Conservation (phyloP, 1,140 invertebrate species). For the Drosophila lowei region DNA sequence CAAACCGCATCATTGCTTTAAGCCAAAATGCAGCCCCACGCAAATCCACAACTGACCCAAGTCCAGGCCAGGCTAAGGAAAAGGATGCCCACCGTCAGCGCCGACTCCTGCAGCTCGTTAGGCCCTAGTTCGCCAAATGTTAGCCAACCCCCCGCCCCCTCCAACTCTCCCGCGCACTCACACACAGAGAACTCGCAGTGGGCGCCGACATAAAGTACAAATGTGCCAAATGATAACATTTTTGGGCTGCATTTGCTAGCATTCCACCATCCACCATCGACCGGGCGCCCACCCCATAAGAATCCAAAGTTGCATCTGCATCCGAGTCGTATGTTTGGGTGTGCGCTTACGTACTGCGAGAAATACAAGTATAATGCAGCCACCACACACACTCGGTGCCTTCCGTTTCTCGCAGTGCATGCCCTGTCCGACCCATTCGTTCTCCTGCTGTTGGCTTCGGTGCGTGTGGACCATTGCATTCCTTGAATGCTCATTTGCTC, state of each 20-base stretch:
- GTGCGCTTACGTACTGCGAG: no score
- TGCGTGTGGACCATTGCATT: slow-evolving; percentile 64
- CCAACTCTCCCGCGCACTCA: neutral
- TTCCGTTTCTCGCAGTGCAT: slow-evolving; percentile 7
- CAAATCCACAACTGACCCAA: slow-evolving; percentile 18
- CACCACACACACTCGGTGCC: no score
- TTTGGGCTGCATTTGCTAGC: slow-evolving; percentile 31
- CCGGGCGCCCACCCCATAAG: neutral
- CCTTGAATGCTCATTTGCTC: slow-evolving; percentile 72
- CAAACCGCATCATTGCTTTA: slow-evolving; percentile 21
- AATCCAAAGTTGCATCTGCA: slow-evolving; percentile 36
- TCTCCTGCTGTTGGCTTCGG: slow-evolving; percentile 18
- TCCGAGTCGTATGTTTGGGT: neutral
- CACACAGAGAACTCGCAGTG: neutral
- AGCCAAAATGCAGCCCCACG: slow-evolving; percentile 16
- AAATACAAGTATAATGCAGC: no score
- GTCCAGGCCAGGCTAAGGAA: slow-evolving; percentile 16
- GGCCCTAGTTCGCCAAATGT: slow-evolving; percentile 8
- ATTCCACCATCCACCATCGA: slow-evolving; percentile 3
- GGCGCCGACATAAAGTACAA: slow-evolving; percentile 56
- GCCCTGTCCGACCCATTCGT: neutral
- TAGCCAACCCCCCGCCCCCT: neutral
- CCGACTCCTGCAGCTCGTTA: neutral
- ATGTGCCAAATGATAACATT: slow-evolving; percentile 75
- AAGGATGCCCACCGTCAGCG: slow-evolving; percentile 1